These are phyloP conservation scores for Brachylomia viminalis DNA, from an alignment of 2,888 invertebrate genomes.

Conservation along the genomic window DNA sequence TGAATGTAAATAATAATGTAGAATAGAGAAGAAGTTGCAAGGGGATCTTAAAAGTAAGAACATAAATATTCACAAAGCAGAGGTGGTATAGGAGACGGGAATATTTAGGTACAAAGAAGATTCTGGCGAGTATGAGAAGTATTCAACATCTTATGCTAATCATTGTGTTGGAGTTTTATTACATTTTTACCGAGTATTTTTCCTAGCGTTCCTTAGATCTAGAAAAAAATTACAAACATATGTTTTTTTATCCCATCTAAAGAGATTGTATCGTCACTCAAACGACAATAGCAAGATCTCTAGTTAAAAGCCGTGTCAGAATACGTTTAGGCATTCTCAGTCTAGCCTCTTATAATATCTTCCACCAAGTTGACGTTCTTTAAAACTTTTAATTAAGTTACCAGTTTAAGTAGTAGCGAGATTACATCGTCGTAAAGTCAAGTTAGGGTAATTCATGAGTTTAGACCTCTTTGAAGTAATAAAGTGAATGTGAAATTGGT, in stretches of 20 bases:
- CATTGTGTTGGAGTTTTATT: neutral
- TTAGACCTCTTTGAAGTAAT: slow-evolving; percentile 65
- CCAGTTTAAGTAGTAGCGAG: slow-evolving; percentile 48
- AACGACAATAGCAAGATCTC: too few species aligned
- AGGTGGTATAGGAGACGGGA: neutral
- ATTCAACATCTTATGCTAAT: neutral
- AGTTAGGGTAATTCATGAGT: slow-evolving; percentile 66
- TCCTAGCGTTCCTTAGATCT: neutral
- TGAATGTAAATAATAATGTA: neutral
- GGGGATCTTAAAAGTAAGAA: neutral
- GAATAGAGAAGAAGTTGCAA: neutral
- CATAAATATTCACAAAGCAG: neutral
- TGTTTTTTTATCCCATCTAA: neutral
- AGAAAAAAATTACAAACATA: neutral
- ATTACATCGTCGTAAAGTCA: slow-evolving; percentile 67
- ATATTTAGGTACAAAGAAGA: neutral
- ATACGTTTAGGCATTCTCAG: slow-evolving; percentile 22
- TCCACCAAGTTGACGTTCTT: slow-evolving; percentile 33
- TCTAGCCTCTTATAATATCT: slow-evolving; percentile 21
- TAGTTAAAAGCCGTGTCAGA: neutral
- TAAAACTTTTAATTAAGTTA: slow-evolving; percentile 45
- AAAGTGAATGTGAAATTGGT: slow-evolving; percentile 66
- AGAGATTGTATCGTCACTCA: too few species aligned
- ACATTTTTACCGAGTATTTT: too few species aligned
- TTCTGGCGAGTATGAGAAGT: neutral